A percentile compares a stretch with the other conserved stretches of the same genome.
Conservation (phyloP, 2,797 vertebrate genomes). For the Dicrostonyx torquatus region DNA sequence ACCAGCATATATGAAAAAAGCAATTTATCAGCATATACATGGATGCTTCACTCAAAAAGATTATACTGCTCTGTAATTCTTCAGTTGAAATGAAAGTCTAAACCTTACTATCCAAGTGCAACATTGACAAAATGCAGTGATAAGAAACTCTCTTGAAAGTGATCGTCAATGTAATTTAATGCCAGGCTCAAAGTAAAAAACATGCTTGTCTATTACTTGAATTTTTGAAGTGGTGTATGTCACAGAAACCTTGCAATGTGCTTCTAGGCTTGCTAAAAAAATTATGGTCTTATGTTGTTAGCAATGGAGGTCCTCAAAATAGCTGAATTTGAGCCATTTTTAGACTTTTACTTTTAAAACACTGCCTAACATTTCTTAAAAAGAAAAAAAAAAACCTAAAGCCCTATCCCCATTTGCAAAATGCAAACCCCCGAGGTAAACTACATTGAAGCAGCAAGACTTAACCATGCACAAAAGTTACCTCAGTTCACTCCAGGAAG, state of each 20-base stretch:
- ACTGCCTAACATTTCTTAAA: not conserved
- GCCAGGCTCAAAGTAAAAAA: constrained; percentile 50
- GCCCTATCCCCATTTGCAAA: constrained; percentile 26
- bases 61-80: constrained; percentile 47
- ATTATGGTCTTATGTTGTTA: constrained; percentile 15
- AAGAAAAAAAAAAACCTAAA: constrained; percentile 15
- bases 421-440: constrained; percentile 12
- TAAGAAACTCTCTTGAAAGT: constrained; percentile 54
- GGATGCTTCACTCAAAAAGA: constrained; percentile 52
- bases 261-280: not conserved
- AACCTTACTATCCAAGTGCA: not conserved
- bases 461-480: not conserved
- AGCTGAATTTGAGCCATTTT: not conserved
- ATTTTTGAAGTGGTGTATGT: constrained; percentile 53
- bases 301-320: not conserved
- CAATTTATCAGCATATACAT: constrained; percentile 13
- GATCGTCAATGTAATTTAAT: constrained; percentile 53
- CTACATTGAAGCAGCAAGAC: constrained; percentile 12
- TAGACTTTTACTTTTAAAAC: constrained; percentile 29
- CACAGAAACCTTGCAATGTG: not conserved
- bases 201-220: not conserved
- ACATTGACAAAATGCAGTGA: constrained; percentile 50
- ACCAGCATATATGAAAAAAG: not conserved
- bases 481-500: not conserved
- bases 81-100: constrained; percentile 35